Evolutionary conservation across 92 coral and sea anemone species (phyloP), one percentile per base, ranked within the genome.

Genomic region (Palythoa grandiflora): DNA sequence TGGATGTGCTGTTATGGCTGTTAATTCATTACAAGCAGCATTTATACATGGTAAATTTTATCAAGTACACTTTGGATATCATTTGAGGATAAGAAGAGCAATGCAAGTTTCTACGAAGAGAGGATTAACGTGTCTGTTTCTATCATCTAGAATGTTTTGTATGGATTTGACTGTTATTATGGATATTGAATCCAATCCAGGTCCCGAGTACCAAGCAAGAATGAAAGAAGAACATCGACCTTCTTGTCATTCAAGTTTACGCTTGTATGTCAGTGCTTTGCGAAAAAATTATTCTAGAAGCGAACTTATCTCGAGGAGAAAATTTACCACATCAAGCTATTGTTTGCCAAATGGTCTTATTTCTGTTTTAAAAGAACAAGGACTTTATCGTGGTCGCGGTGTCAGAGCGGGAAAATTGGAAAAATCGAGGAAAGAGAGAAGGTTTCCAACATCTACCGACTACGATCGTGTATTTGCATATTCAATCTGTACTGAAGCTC

Each of bases 321-420:
- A 79, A 70, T 54, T 79, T 70, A 38, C 85, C 71, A 51, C 70
- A 48, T 63, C 70, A 63, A 9, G 70, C 70, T 63, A 63, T 63
- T 63, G 70, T 63, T 63, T 63, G 70, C 70, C 38, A 60, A 48
- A 77, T 77, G 53, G 38, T 50, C 53, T 48, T 35, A 77, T 77
- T 77, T 77, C 83, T 38, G 83, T 77, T 48, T 77, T 77, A 77
- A 77, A 77, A 48, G 83, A 77, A 10, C 83, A 77, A 77, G 65
- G 83, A 38, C 83, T 77, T 38, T 77, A 77, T 77, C 83, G 83
- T 77, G 83, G 83, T 38, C 53, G 83, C 53, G 83, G 83, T 60
- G 63, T 35, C 19, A 77, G 83, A 48, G 83, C 65, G 53, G 83
- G 65, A 48, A 77, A 77, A 77, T 38, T 77, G 28, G 83, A 44